These are phyloP conservation scores for Bos javanicus DNA, from an alignment of 2,113 vertebrate genomes.

Conservation along the genomic window DNA sequence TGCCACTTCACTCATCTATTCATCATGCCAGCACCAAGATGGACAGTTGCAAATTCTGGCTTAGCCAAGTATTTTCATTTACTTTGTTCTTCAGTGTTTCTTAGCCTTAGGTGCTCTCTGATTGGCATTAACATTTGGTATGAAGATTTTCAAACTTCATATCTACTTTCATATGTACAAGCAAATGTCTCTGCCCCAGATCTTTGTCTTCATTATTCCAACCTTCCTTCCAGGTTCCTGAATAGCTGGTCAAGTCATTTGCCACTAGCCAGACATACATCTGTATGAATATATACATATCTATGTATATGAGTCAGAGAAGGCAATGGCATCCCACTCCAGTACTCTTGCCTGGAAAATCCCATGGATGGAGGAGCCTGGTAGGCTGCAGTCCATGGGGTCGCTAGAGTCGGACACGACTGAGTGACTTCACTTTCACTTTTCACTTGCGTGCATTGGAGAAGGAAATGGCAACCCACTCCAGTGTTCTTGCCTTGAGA, in stretches of 20 bases:
- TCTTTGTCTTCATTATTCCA: background rate
- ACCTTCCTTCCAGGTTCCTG: background rate
- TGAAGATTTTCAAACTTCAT: background rate
- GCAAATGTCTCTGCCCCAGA: background rate
- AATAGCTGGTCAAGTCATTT: background rate
- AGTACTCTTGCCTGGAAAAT: too few relatives aligned
- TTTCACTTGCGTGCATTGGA: too few relatives aligned
- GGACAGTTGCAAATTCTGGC: background rate
- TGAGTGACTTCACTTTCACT: too few relatives aligned
- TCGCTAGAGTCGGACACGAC: too few relatives aligned
- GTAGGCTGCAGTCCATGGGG: too few relatives aligned
- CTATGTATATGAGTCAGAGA: background rate
- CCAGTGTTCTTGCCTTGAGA: too few relatives aligned
- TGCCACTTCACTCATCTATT: background rate
- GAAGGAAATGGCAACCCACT: too few relatives aligned
- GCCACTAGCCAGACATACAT: background rate
- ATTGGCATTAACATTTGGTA: background rate
- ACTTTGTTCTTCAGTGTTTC: background rate
- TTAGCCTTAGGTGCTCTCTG: background rate
- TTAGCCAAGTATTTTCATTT: background rate
- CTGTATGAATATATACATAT: background rate
- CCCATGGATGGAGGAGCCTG: too few relatives aligned
- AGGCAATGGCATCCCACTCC: too few relatives aligned
- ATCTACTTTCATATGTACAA: background rate
- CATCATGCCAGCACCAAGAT: background rate